phyloP scores from a whole-genome alignment of 2,888 invertebrate genomes.

The Melinaea menophilus region DNA sequence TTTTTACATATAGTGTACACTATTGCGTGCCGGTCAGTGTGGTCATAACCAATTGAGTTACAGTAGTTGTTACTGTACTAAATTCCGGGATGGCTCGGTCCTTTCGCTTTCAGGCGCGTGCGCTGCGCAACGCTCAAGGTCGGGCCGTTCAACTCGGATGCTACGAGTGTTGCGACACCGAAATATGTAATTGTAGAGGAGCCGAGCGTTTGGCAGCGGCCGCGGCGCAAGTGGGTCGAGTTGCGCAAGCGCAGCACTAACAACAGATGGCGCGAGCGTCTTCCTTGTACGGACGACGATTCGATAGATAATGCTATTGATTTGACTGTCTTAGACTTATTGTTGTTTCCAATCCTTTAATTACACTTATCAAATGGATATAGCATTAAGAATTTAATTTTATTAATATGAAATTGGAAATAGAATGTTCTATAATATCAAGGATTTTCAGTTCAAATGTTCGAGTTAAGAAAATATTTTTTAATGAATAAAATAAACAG shows the following conservation, averaged over 20 bases:
- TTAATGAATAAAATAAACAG: too few species aligned
- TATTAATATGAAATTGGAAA: too few species aligned
- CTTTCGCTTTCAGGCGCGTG: conserved; percentile 74
- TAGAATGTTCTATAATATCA: too few species aligned
- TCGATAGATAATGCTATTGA: conserved; percentile 23
- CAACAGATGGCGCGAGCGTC: conserved; percentile 72
- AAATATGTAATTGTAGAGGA: conserved; percentile 77
- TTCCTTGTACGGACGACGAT: conserved; percentile 61
- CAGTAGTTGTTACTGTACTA: conserved; percentile 34
- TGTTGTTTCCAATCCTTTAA: too few species aligned
- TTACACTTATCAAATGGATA: too few species aligned
- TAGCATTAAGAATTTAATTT: too few species aligned
- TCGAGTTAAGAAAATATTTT: background rate
- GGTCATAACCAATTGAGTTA: conserved; percentile 1
- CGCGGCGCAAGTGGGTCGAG: conserved; percentile 70
- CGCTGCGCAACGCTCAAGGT: conserved; percentile 74
- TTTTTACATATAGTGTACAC: too few species aligned
- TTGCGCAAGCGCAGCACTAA: conserved; percentile 65
- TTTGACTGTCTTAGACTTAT: too few species aligned
- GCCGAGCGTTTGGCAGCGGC: conserved; percentile 74
- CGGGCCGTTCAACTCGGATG: conserved; percentile 78
- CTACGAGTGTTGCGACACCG: conserved; percentile 74
- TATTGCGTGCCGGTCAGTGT: background rate
- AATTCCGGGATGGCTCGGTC: conserved; percentile 57
- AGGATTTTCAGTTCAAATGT: background rate